Evolutionary conservation across 2,797 vertebrate genomes (phyloP), one percentile per base, ranked within the genome.

Genomic region (Masticophis lateralis): DNA sequence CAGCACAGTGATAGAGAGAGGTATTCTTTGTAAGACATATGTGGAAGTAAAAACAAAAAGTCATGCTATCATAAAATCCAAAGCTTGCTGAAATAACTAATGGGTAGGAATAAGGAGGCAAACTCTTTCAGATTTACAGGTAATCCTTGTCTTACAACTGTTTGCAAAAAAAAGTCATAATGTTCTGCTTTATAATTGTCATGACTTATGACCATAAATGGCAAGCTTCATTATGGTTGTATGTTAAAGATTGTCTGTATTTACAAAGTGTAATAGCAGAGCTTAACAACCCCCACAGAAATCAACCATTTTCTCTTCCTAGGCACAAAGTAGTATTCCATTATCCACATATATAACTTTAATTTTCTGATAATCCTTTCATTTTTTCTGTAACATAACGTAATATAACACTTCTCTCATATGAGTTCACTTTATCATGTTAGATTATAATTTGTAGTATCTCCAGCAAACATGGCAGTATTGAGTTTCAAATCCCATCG

Each of bases 231-330:
- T 69, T 69, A 32, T 69, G 13, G 13, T 69, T 69, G 2, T 69
- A 69, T 32, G 2, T 32, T 69, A n/a, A 69, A n/a, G 0, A 69
- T 2, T 16, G 14, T 32, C n/a, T 69, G 66, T 69, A 69, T 66
- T 43, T 92, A 94, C 9, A 83, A 94, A 91, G 2, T 88, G 89
- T 18, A 22, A 79, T 90, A 92, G 90, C 28, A 59, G 8, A 87
- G 63, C 74, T 60, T 43, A 53, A 86, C 61, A 95, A 63, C 32
- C 18, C 20, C 74, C 11, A 18, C 28, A 47, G 28, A 88, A 47
- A 79, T 91, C 27, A 51, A 83, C 27, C 43, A 93, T 87, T 47
- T 57, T 87, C 22, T 47, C 11, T 92, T 53, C n/a, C 53, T 91
- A 37, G 60, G 55, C 55, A 28, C 56, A 43, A 88, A 74, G 18